Base-by-base conservation (phyloP, 2,797 vertebrate species). In the Cynodonichthys magdalenae region DNA sequence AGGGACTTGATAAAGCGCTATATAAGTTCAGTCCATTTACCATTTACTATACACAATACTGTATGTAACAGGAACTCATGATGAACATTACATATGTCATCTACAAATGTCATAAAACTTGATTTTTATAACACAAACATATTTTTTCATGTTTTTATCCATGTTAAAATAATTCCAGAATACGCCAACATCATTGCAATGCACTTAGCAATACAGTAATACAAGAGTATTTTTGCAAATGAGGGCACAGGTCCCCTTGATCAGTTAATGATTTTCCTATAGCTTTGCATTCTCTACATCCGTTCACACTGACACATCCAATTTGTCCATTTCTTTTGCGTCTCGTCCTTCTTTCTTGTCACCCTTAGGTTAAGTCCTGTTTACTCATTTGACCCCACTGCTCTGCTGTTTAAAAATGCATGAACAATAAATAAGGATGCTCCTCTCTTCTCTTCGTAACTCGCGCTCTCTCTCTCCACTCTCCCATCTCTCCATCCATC, bases 361-460 rank as follows among this genome's bases (percentile, higher is more conserved):
- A 65, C 84, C 83, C 75, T 81, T 69, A 50, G 87, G 89, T 91
- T 88, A 92, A 89, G 74, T 84, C 85, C 78, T 83, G 86, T 92
- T 93, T 91, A 90, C 89, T 92, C 90, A 80, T 91, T 91, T 93
- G 87, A 92, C 87, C 87, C 66, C 58, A 28, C 63, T 79, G 83
- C 60, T 88, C 88, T 59, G 72, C 89, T 89, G 77, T 87, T 93
- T 92, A 93, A 93, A 93, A 92, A 93, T 93, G 87, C 87, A 93
- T 93, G 92, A 87, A 90, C 85, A 90, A 90, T 92, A 93, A 93
- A 93, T 90, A 92, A 85, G 87, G 88, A 89, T 65, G 58, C 63
- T 77, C 61, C 48, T 48, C 63, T 62, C 47, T 50, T 53, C 56
- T 62, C 44, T 61, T 51, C 59, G 34, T 47, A 15, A 53, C 66